phyloP scores from a whole-genome alignment of 2,888 invertebrate species.

The Biston betularia region DNA sequence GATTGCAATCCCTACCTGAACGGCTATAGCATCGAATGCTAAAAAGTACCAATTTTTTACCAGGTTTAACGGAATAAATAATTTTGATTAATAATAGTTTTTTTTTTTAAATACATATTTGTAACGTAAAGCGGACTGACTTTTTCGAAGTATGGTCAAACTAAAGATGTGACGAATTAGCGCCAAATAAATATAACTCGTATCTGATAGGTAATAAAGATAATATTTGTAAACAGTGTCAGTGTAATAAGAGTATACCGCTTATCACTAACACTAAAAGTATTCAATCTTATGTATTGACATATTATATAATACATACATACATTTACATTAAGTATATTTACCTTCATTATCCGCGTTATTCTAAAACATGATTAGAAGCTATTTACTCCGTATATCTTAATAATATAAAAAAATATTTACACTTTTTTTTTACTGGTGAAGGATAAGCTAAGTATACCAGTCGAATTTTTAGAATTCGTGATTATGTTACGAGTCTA shows the following conservation, averaged over 20 bases:
- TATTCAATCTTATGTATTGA: constrained; percentile 45
- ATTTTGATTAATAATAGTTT: too few relatives aligned
- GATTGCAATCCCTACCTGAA: too few relatives aligned
- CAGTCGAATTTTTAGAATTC: constrained; percentile 72
- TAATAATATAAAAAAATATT: constrained; percentile 63
- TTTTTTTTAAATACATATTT: too few relatives aligned
- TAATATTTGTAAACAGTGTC: constrained; percentile 15
- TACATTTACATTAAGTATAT: constrained; percentile 61
- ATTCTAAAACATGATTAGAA: constrained; percentile 63
- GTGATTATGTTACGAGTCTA: constrained; percentile 69
- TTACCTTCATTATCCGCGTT: constrained; percentile 38
- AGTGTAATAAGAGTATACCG: constrained; percentile 18
- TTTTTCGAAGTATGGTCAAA: not conserved
- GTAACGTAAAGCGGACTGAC: not conserved
- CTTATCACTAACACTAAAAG: constrained; percentile 53
- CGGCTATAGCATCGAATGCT: too few relatives aligned
- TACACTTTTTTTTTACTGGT: constrained; percentile 65
- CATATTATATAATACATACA: constrained; percentile 56
- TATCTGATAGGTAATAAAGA: constrained; percentile 9
- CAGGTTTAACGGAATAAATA: too few relatives aligned
- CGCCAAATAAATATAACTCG: constrained; percentile 8
- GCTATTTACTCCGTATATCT: constrained; percentile 52
- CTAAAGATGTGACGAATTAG: constrained; percentile 1
- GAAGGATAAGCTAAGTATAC: constrained; percentile 58
- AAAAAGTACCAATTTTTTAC: too few relatives aligned